Base-by-base conservation (phyloP, 1,140 invertebrate species). In the Drosophila setifemur region DNA sequence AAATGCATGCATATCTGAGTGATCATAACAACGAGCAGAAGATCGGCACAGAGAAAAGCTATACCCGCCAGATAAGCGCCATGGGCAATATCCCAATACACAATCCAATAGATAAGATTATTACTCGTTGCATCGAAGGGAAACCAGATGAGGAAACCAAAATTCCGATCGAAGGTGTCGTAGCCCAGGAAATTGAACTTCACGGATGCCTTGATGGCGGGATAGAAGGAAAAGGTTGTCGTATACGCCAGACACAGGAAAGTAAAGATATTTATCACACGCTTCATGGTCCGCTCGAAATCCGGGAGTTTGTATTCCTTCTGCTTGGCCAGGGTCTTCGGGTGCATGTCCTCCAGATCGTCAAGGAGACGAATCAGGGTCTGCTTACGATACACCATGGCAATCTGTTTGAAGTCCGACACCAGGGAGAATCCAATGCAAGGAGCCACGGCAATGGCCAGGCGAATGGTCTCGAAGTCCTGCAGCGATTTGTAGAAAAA, bases 1-100 rank as follows among this genome's bases (percentile, higher is more conserved):
- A 89, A 89, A 47, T 89, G 88, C 88, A 89, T 89, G 37, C 83
- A 89, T 4, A 89, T 61, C 45, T 89, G 88, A 0, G 88, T 89
- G 11, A 89, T 83, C 18, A 88, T 73, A 7, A 88, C 75, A n/a
- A 89, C 67, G 2, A 89, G 52, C 8, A 89, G 19, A 0, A 89
- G 31, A 54, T 89, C 88, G 0, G 83, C 88, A 5, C 88, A 88
- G 26, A 89, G 78, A 11, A 89, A 89, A 2, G 88, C 88, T 6
- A 88, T 83, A 5, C 83, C 88, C 1, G 88, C 88, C 43, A 89
- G 52, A 37, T 88, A 89, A 2, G 88, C 79, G 0, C 78, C 88
- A 39, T 89, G 87, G 0, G 86, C 79, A 4, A 89, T 89, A 2
- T 68, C 73, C 79, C 79, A 70, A 12, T 89, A 89, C 1, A 42